Base-by-base conservation (phyloP, 2,888 invertebrate genomes). In the Erebia ligea region DNA sequence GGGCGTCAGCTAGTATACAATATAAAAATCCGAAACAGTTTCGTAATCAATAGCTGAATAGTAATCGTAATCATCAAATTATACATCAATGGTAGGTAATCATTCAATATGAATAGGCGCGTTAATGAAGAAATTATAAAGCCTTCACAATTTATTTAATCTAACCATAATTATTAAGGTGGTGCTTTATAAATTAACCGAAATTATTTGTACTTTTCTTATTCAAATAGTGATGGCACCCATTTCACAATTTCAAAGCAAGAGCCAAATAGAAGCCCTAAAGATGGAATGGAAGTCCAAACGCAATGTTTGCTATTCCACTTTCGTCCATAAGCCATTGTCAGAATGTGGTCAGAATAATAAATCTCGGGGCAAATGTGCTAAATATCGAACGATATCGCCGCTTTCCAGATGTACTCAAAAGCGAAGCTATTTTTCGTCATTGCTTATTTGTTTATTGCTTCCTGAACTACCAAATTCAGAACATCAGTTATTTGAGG, bases 281-380 rank as follows among this genome's bases (percentile, higher is more conserved):
- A 21, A 81, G 82, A 85, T 84, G 82, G 81, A 76, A 84, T 84
- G 82, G 81, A 76, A 84, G 82, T 81, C 80, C 73, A 74, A 76
- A 83, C 81, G 79, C 77, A 76, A 70, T 73, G 74, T 74, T 90
- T 90, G 85, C 83, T 88, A 92, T 92, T 91, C 92, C 77, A 81
- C 75, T 76, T 79, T 80, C 88, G 89, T 85, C 80, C 79, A 76
- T 75, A 78, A 79, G 82, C 81, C 84, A 87, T 88, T 85, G 82
- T 81, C 84, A 80, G 92, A 90, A 90, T 91, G 86, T 87, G 85
- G 81, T 80, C 82, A 80, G 92, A 90, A 91, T 91, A 91, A 89
- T 88, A 91, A 90, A 85, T 81, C 82, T 84, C 83, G 86, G 80
- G 85, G 84, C 83, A 84, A 59, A 84, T 86, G 86, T 82, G 83